phyloP scores from a whole-genome alignment of 2,888 invertebrate species.

The Pristionchus arcanus region DNA sequence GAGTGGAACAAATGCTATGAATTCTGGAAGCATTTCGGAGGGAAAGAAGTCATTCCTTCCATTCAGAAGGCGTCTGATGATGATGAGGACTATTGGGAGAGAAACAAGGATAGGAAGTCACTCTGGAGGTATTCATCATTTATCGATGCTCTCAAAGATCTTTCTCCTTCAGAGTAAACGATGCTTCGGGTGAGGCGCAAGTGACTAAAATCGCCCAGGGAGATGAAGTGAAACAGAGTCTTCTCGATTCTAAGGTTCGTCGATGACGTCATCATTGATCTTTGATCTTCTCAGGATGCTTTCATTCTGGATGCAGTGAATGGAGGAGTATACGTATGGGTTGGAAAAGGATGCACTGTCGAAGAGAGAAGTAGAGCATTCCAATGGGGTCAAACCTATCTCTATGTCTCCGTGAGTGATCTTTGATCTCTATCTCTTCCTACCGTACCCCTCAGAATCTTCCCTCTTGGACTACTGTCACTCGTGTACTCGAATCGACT shows the following conservation, averaged over 20 bases:
- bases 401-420: conserved; percentile 61
- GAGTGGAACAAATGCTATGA: conserved; percentile 83
- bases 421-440: not conserved
- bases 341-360: conserved; percentile 79
- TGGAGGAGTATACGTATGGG: conserved; percentile 80
- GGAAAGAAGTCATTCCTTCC: conserved; percentile 76
- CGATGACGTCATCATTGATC: not conserved
- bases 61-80: conserved; percentile 65
- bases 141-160: not conserved
- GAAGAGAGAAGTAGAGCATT: conserved; percentile 79
- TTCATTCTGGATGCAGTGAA: conserved; percentile 80
- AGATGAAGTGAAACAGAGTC: conserved; percentile 85
- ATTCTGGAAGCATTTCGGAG: conserved; percentile 89
- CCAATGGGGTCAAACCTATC: conserved; percentile 68
- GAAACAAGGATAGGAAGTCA: conserved; percentile 59
- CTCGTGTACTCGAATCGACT: conserved; percentile 87
- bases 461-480: conserved; percentile 79
- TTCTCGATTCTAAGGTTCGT: conserved; percentile 84
- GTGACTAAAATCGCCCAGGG: conserved; percentile 85
- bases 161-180: conserved; percentile 5
- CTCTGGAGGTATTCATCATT: conserved; percentile 64
- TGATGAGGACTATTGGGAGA: conserved; percentile 70
- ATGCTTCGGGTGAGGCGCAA: conserved; percentile 81
- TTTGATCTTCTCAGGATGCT: conserved; percentile 78
- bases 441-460: conserved; percentile 71